phyloP scores from a whole-genome alignment of 2,797 vertebrate genomes.

The Parauchenoglanis ngamensis region DNA sequence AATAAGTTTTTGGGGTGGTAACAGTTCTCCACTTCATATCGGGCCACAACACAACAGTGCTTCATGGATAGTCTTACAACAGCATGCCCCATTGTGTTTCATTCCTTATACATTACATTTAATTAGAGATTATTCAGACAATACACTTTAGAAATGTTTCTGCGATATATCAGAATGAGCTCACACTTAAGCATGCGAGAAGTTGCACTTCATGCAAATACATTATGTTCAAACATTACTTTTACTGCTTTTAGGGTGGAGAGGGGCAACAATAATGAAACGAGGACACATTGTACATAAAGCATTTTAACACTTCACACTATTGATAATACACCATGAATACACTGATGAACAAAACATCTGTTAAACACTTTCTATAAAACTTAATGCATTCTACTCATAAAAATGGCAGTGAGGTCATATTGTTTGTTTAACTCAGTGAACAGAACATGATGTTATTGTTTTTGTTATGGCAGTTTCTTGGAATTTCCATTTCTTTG shows the following conservation, averaged over 20 bases:
- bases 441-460: constrained; percentile 35
- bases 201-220: background rate
- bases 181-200: background rate
- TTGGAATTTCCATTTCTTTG: constrained; percentile 43
- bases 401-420: constrained; percentile 23
- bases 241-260: background rate
- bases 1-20: background rate
- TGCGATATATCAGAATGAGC: background rate
- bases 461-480: constrained; percentile 35
- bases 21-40: background rate
- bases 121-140: constrained; percentile 16
- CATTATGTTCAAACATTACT: background rate
- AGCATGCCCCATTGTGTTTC: background rate
- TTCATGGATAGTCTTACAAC: background rate
- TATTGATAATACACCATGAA: background rate
- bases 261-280: background rate
- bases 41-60: background rate
- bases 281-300: background rate
- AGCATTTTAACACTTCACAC: background rate
- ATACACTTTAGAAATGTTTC: constrained; percentile 23
- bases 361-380: background rate
- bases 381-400: constrained; percentile 7
- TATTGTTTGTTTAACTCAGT: constrained; percentile 35
- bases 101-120: background rate
- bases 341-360: background rate